Evolutionary conservation across 2,113 vertebrate species (phyloP), one percentile per base, ranked within the genome.

Genomic region (Crotalus viridis): DNA sequence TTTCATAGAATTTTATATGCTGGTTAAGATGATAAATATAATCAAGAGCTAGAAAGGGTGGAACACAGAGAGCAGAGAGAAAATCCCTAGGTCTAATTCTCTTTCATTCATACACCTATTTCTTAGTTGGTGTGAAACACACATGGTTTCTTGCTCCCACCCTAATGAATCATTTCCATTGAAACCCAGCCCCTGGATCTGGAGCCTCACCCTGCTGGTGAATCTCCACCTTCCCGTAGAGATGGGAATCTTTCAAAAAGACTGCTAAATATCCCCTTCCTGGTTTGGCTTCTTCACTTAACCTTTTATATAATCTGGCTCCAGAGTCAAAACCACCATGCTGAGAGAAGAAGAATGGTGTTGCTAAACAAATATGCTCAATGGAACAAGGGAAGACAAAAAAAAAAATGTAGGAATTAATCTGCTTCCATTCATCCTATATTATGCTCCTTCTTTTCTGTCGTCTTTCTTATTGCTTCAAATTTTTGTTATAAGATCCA

Each of bases 161-260:
- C 95, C 91, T 0, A 93, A 93, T 96, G 97, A 97, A 91, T 97
- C 97, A 97, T 51, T 48, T 24, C 3, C 94, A 95, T 90, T 94
- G 96, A 97, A 97, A 97, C 96, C 96, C 95, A 93, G 94, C 95
- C 95, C 95, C 96, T 90, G 17, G 94, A 95, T 93, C 94, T 94
- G 94, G 92, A 93, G 0, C 28, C 61, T 10, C 81, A 81, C 93
- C 93, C 90, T 91, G 1, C 26, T 46, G 1, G 19, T 19, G 28
- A 22, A 19, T 5, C 85, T 88, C 39, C 55, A 54, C 26, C 43
- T 59, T 51, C 6, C 28, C 46, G 46, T 55, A 69, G n/a, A 85
- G 64, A 85, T 54, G 43, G 46, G 88, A 46, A 51, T 33, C 28
- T 86, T 48, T 46, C 46, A 93, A 86, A n/a, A 15, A 57, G 43